These are phyloP conservation scores for Cyclophora albipunctata DNA, from an alignment of 2,888 invertebrate species.

Conservation along the genomic window DNA sequence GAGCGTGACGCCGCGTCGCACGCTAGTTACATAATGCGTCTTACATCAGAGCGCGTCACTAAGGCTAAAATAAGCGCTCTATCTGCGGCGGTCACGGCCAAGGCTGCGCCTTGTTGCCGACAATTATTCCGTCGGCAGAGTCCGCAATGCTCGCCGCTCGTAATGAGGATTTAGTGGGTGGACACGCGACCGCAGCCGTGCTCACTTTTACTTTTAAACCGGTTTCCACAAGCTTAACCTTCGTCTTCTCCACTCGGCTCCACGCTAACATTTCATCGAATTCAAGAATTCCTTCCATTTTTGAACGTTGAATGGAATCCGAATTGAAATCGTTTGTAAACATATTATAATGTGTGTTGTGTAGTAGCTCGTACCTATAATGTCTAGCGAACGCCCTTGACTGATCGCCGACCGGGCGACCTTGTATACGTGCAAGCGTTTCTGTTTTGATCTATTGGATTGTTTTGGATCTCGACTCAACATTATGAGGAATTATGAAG, in stretches of 20 bases:
- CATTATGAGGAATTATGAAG: constrained; percentile 17
- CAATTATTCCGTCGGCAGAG: constrained; percentile 58
- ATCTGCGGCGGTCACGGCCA: constrained; percentile 71
- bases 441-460: constrained; percentile 58
- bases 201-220: constrained; percentile 72
- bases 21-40: constrained; percentile 57
- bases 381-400: constrained; percentile 70
- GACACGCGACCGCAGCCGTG: constrained; percentile 53
- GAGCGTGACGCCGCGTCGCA: constrained; percentile 37
- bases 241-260: constrained; percentile 30
- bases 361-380: constrained; percentile 36
- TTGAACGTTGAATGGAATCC: neutral
- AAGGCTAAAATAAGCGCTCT: constrained; percentile 68
- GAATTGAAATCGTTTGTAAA: constrained; percentile 25
- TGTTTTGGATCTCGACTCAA: constrained; percentile 32
- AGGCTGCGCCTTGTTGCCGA: constrained; percentile 63
- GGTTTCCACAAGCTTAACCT: constrained; percentile 49
- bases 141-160: constrained; percentile 35
- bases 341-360: constrained; percentile 29
- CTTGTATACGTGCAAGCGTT: constrained; percentile 62
- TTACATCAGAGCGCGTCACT: constrained; percentile 69
- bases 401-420: constrained; percentile 67
- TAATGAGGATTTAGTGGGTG: constrained; percentile 73
- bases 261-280: constrained; percentile 14
- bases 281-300: constrained; percentile 6